These are phyloP conservation scores for Nycteola revayana DNA, from an alignment of 2,888 invertebrate genomes.

Conservation along the genomic window DNA sequence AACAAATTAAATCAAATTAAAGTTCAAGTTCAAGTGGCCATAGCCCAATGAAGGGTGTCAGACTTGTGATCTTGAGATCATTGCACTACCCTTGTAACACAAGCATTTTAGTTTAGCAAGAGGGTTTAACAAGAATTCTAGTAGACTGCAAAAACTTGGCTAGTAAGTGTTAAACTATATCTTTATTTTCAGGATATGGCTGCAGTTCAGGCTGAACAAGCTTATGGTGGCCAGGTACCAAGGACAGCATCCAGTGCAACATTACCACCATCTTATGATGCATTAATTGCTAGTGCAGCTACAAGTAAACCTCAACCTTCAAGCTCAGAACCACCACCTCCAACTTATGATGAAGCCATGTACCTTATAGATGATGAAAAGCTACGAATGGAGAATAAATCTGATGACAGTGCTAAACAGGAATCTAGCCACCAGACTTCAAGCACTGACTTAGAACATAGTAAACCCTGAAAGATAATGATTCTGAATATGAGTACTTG, in stretches of 20 bases:
- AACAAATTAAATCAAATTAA: too few relatives aligned
- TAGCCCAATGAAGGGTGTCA: too few relatives aligned
- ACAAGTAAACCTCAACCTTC: constrained; percentile 69
- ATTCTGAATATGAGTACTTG: constrained; percentile 36
- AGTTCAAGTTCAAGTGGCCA: too few relatives aligned
- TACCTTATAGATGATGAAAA: constrained; percentile 77
- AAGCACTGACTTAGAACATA: constrained; percentile 48
- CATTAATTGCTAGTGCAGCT: constrained; percentile 70
- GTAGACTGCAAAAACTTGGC: too few relatives aligned
- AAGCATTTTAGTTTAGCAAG: too few relatives aligned
- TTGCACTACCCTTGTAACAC: too few relatives aligned
- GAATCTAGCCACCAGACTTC: constrained; percentile 59
- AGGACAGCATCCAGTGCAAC: constrained; percentile 82
- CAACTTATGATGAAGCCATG: constrained; percentile 85
- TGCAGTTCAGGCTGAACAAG: constrained; percentile 79
- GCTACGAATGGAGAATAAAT: constrained; percentile 47
- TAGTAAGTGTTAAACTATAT: too few relatives aligned
- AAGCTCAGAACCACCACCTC: constrained; percentile 82
- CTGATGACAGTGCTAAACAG: constrained; percentile 60
- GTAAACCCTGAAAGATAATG: constrained; percentile 59
- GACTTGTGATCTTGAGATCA: too few relatives aligned
- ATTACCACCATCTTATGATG: constrained; percentile 84
- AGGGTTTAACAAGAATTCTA: too few relatives aligned
- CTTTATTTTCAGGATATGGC: constrained; percentile 79
- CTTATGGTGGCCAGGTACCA: constrained; percentile 74